Evolutionary conservation across 2,888 invertebrate genomes (phyloP).

Genomic region (Scaptomyza reducta): DNA sequence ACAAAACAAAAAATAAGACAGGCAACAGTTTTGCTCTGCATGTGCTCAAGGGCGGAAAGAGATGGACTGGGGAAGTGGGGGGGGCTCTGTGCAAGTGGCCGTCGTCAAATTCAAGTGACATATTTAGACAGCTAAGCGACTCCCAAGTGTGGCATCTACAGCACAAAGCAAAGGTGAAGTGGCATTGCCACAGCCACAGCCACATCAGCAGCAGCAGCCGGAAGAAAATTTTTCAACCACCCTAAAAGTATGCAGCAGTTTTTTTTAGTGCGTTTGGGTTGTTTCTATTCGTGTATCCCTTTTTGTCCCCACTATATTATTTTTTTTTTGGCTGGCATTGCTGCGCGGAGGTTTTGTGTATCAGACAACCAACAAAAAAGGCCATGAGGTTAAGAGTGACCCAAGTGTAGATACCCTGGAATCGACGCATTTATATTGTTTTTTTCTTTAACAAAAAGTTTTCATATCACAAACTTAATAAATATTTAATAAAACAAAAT

Average conservation of each 20-base stretch:
- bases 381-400: too few species aligned
- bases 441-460: too few species aligned
- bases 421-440: not conserved
- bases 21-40: constrained; percentile 61
- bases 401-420: not conserved
- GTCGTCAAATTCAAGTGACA: constrained; percentile 79
- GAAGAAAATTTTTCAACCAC: constrained; percentile 64
- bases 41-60: not conserved
- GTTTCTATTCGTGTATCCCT: constrained; percentile 33
- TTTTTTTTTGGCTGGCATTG: constrained; percentile 18
- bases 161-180: constrained; percentile 70
- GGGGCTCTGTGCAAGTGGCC: constrained; percentile 66
- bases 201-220: constrained; percentile 25
- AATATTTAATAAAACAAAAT: too few species aligned
- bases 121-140: constrained; percentile 79
- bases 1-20: constrained; percentile 12
- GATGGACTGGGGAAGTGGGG: not conserved
- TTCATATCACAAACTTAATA: too few species aligned
- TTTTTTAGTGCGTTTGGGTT: constrained; percentile 13
- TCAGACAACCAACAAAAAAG: constrained; percentile 34
- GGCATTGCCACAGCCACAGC: constrained; percentile 46
- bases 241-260: constrained; percentile 47
- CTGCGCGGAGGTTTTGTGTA: constrained; percentile 35
- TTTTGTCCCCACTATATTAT: constrained; percentile 6
- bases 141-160: constrained; percentile 65